Evolutionary conservation across 2,797 vertebrate genomes (phyloP).

Genomic region (Bradypodion pumilum): DNA sequence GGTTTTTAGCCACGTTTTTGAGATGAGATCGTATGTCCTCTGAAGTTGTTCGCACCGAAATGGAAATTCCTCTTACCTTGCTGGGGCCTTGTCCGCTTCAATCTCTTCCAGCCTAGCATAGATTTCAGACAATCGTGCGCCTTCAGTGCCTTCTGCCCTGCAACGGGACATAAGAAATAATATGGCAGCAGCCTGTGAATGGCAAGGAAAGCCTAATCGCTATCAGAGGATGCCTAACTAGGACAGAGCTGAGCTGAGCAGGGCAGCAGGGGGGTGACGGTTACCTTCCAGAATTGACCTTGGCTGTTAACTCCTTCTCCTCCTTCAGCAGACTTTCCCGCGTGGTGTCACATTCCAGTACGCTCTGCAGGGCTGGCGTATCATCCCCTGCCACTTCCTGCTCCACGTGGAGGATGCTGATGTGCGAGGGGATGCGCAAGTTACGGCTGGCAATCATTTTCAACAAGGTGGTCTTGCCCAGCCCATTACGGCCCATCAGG

Average conservation of each 20-base stretch:
- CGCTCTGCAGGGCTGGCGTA: conserved; percentile 88
- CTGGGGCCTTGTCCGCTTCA: conserved; percentile 96
- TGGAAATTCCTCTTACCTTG: conserved; percentile 79
- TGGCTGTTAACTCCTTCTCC: conserved; percentile 84
- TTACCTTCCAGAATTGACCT: conserved; percentile 83
- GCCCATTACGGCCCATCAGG: conserved; percentile 91
- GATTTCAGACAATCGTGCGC: conserved; percentile 87
- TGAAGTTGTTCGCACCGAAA: too few species aligned
- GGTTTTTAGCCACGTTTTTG: too few species aligned
- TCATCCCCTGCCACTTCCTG: conserved; percentile 96
- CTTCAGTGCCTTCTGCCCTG: conserved; percentile 88
- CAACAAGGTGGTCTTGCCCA: conserved; percentile 94
- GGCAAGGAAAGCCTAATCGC: neutral
- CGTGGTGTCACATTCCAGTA: conserved; percentile 88
- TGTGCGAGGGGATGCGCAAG: conserved; percentile 89
- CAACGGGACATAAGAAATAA: conserved; percentile 25
- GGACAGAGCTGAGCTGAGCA: neutral
- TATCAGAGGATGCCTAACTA: neutral
- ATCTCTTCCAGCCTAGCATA: conserved; percentile 94
- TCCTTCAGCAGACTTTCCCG: conserved; percentile 85
- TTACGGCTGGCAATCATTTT: conserved; percentile 94
- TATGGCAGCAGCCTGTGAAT: neutral
- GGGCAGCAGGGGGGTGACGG: neutral
- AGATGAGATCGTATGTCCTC: too few species aligned
- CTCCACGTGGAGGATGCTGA: conserved; percentile 95